These are phyloP conservation scores for Choreutis nemorana DNA, from an alignment of 2,888 invertebrate species.

Conservation along the genomic window DNA sequence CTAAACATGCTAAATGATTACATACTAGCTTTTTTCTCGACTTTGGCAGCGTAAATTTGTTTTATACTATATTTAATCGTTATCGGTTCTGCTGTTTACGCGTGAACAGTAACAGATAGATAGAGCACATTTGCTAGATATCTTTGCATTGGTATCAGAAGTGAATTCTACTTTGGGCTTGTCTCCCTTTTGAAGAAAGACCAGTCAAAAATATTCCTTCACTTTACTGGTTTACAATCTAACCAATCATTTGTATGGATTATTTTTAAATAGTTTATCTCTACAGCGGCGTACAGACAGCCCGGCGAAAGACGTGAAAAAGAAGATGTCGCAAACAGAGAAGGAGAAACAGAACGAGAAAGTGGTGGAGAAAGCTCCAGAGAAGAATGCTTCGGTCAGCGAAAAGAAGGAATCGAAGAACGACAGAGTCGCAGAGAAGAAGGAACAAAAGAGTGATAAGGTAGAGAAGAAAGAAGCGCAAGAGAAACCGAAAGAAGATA, in stretches of 20 bases:
- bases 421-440: constrained; percentile 18
- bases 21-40: too few species aligned
- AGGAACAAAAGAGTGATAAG: constrained; percentile 18
- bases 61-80: too few species aligned
- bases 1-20: too few species aligned
- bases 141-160: too few species aligned
- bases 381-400: constrained; percentile 13
- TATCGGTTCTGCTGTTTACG: too few species aligned
- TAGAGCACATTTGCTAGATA: too few species aligned
- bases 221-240: too few species aligned
- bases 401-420: constrained; percentile 19
- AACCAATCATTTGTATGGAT: not conserved
- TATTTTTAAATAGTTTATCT: constrained; percentile 1
- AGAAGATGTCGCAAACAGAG: constrained; percentile 54
- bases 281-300: constrained; percentile 34
- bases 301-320: constrained; percentile 55
- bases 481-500: constrained; percentile 21
- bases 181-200: too few species aligned
- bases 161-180: too few species aligned
- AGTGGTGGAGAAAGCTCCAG: constrained; percentile 24
- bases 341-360: constrained; percentile 19
- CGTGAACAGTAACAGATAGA: too few species aligned
- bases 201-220: too few species aligned
- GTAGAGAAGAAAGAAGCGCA: constrained; percentile 17
- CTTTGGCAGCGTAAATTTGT: too few species aligned